Evolutionary conservation across 2,113 vertebrate genomes (phyloP), one percentile per base, ranked within the genome.

Genomic region (Pelobates fuscus): DNA sequence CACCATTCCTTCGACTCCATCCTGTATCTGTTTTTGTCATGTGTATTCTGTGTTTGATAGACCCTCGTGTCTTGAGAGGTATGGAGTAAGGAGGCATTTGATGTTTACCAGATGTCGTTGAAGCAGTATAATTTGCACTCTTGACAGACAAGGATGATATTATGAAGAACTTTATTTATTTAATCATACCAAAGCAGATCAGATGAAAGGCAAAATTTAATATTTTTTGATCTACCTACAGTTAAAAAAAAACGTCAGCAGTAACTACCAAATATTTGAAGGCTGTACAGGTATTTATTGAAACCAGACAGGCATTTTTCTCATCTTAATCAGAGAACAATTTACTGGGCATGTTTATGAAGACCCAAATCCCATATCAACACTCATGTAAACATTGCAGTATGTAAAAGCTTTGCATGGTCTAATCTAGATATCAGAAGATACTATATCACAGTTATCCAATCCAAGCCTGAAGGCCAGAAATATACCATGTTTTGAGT

Each of bases 161-260:
- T 78, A 84, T 58, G 78, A 75, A 41, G 73, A 80, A 79, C 83
- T 81, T 77, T 80, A 80, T 84, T 86, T 80, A 81, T 84, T 86
- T 80, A 81, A 85, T 85, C 41, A 80, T 57, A 71, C 78, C 62
- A 82, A 18, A 76, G 49, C 15, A 83, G 54, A 75, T 82, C 78
- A 80, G 73, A 81, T 77, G 80, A 81, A 82, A 86, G 73, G 41
- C 60, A 85, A 83, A 86, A 81, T 43, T 24, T 18, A 30, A 43
- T 70, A 25, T 65, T 76, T 71, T 76, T 63, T 75, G 79, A 81
- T 21, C 68, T 52, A 41, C 18, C 61, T 76, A 44, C 32, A 73
- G 41, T 54, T 81, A 83, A 29, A 80, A 67, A 58, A n/a, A 67
- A 82, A 81, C 63, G 71, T 44, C 59, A 68, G 27, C 60, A 77